These are phyloP conservation scores for Typhlomys cinereus DNA, from an alignment of 2,113 vertebrate species.

Conservation along the genomic window DNA sequence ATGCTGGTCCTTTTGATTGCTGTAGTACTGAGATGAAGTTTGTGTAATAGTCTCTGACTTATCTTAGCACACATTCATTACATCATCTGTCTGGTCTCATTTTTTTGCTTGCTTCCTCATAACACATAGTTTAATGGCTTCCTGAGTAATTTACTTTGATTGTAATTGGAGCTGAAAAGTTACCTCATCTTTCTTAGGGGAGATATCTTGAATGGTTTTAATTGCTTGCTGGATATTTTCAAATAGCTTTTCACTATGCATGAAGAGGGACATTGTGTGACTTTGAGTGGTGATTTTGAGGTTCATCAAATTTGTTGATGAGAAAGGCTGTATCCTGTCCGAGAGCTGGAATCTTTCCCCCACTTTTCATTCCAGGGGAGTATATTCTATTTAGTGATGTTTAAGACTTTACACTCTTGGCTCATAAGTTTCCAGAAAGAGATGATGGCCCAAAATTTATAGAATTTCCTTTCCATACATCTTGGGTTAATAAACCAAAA, in stretches of 20 bases:
- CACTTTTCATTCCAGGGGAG: background rate
- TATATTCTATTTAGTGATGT: background rate
- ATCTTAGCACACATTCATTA: background rate
- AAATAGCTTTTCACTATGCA: background rate
- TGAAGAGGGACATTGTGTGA: background rate
- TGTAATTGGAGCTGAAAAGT: background rate
- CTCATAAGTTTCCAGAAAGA: background rate
- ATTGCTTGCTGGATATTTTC: background rate
- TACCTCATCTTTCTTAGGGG: background rate
- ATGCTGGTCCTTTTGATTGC: background rate
- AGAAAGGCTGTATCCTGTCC: background rate
- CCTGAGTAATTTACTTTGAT: background rate
- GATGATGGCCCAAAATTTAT: background rate
- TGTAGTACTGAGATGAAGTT: background rate
- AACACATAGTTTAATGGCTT: background rate
- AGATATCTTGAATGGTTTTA: background rate
- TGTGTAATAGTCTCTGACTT: background rate
- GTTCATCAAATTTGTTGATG: background rate
- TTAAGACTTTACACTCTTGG: background rate
- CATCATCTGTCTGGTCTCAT: background rate
- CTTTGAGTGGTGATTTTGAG: background rate
- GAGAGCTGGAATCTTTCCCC: background rate
- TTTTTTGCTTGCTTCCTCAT: background rate
- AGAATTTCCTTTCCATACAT: background rate
- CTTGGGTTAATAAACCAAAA: background rate